Base-by-base conservation (phyloP, 2,113 vertebrate genomes). In the Gambusia holbrooki region DNA sequence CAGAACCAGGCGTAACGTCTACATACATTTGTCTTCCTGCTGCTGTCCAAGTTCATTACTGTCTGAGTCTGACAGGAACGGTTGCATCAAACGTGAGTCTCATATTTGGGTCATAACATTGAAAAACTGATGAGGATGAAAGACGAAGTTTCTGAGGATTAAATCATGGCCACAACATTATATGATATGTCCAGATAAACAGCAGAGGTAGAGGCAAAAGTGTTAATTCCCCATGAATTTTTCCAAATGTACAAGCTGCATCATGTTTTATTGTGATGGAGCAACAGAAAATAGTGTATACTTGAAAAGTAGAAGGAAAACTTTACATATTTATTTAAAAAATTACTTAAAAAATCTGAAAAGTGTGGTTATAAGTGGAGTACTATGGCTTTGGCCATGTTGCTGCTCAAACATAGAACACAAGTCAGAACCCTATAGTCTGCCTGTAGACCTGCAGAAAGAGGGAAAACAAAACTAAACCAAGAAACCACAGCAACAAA, bases 1-100 rank as follows among this genome's bases (percentile, higher is more conserved):
- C 73, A 62, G 65, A 61, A 78, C 66, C 64, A 82, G 62, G 58
- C 27, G 65, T 81, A 65, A 80, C 45, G 64, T 82, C 45, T 62
- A 71, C 17, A 13, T 71, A 15, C 61, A 2, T 71, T 61, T 42
- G 64, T 69, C 48, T 66, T 62, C 32, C 48, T 79, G 67, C 73
- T 79, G 62, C 76, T 69, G 72, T 83, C 42, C 45, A 73, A 54
- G 62, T 71, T 67, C 68, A 66, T 76, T 42, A 29, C 54, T 27
- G n/a, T 71, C 27, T 73, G 54, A 62, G 40, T 64, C 14, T 27
- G 37, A 79, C 17, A 80, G 70, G 2, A 19, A 42, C 1, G 62
- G 12, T 37, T 19, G 13, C 35, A 60, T 64, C 61, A 64, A 60
- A 63, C 69, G 66, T 61, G 60, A 76, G 40, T 37, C n/a, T 15